Evolutionary conservation across 2,888 invertebrate genomes (phyloP).

Genomic region (Drosophila merina): DNA sequence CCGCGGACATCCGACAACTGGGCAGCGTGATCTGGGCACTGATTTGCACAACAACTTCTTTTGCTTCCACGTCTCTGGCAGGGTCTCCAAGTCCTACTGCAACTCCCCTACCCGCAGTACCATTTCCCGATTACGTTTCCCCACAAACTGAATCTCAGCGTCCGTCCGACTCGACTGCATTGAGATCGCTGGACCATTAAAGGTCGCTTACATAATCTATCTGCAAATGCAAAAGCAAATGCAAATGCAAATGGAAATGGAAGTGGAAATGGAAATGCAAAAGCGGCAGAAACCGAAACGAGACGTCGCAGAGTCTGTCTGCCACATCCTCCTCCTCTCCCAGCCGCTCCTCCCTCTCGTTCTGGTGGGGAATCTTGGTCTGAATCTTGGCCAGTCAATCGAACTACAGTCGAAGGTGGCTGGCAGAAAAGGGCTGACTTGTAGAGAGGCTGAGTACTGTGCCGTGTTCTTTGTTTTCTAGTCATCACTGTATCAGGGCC

Average conservation of each 20-base stretch:
- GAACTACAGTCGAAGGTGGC: conserved; percentile 12
- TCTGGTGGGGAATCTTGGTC: conserved; percentile 26
- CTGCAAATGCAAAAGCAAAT: conserved; percentile 46
- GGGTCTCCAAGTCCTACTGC: conserved; percentile 6
- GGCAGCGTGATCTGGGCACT: conserved; percentile 1
- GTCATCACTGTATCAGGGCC: conserved; percentile 24
- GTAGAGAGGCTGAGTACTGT: too few species aligned
- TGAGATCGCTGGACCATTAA: conserved; percentile 81
- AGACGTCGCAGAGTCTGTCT: conserved; percentile 46
- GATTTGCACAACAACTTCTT: conserved; percentile 4
- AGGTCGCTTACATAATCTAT: conserved; percentile 80
- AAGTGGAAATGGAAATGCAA: conserved; percentile 51
- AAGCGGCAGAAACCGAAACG: conserved; percentile 52
- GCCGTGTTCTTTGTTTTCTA: neutral
- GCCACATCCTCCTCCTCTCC: conserved; percentile 4
- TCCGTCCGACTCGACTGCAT: conserved; percentile 44
- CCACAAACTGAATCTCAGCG: conserved; percentile 10
- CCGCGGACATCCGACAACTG: neutral
- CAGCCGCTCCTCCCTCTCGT: conserved; percentile 1
- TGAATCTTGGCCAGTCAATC: conserved; percentile 35
- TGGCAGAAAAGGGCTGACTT: neutral
- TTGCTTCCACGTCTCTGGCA: neutral
- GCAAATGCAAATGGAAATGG: conserved; percentile 22
- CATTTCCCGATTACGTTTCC: conserved; percentile 14
- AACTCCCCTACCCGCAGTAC: neutral